phyloP scores from a whole-genome alignment of 2,113 vertebrate species.

The Numida meleagris region DNA sequence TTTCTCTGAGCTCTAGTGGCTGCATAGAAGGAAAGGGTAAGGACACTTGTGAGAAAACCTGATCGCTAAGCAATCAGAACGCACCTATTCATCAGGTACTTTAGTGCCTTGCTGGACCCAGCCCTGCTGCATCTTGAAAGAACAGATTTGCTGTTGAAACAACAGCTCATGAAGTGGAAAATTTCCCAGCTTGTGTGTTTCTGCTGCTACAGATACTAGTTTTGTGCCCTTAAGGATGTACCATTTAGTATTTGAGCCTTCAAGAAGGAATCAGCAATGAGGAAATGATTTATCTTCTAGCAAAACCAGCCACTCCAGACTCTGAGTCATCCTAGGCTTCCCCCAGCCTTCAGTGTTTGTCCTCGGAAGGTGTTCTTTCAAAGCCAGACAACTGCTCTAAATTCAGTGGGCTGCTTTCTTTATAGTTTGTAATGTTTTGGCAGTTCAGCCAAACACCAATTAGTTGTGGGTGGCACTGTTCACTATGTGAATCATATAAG shows the following conservation, averaged over 20 bases:
- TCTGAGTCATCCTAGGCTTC: neutral
- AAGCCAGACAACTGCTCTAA: neutral
- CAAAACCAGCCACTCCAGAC: neutral
- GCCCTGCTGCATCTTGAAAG: neutral
- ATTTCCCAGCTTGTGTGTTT: neutral
- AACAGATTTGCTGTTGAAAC: neutral
- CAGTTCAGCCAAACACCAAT: conserved; percentile 6
- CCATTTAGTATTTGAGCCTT: neutral
- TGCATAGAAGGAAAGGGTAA: neutral
- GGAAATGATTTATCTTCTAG: neutral
- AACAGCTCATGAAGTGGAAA: neutral
- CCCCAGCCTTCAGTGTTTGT: neutral
- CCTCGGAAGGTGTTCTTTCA: neutral
- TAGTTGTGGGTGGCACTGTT: neutral
- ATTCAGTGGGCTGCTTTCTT: conserved; percentile 9
- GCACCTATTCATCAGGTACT: neutral
- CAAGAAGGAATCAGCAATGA: neutral
- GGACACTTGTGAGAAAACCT: neutral
- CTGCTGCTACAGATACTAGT: neutral
- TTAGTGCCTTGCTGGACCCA: neutral
- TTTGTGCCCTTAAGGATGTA: neutral
- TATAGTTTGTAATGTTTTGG: conserved; percentile 13
- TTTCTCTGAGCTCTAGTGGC: accelerated
- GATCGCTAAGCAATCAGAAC: neutral
- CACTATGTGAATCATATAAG: neutral